Percentiles rank a stretch among this genome's conserved stretches.
phyloP scores from a whole-genome alignment of 1,140 invertebrate species.

The Archegozetes longisetosus region DNA sequence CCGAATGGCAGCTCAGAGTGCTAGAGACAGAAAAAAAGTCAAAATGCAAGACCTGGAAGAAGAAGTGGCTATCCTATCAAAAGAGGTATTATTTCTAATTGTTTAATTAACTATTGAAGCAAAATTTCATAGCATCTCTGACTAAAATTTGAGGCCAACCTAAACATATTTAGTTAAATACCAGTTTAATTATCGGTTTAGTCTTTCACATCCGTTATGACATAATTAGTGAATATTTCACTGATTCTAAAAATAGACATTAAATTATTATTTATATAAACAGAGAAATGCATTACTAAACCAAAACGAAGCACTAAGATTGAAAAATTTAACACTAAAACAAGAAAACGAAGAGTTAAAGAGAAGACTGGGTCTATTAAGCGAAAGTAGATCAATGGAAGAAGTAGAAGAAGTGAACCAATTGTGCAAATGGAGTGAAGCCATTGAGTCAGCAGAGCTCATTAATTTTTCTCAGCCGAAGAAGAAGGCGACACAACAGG shows the following conservation, averaged over 20 bases:
- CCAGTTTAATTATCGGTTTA: no score
- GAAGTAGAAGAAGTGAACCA: background rate
- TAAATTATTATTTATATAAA: background rate
- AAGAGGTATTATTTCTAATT: constrained; percentile 3
- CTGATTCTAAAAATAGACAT: no score
- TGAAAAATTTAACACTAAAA: background rate
- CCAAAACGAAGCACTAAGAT: background rate
- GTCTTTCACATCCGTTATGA: no score
- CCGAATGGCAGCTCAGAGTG: constrained; percentile 90
- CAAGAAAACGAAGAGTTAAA: background rate
- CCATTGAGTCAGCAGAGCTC: constrained; percentile 25
- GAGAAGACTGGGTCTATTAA: background rate
- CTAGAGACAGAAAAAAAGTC: constrained; percentile 87
- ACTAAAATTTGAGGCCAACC: background rate
- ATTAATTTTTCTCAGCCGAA: constrained; percentile 27
- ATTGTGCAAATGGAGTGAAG: constrained; percentile 5
- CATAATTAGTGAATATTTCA: no score
- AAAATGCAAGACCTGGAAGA: constrained; percentile 71
- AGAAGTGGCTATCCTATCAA: constrained; percentile 4
- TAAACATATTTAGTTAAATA: no score
- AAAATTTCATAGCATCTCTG: background rate
- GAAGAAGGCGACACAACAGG: constrained; percentile 20
- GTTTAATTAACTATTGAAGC: no score
- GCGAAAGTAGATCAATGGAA: background rate
- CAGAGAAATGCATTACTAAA: background rate